Evolutionary conservation across 2,113 vertebrate species (phyloP).

Genomic region (Pterocles burchelli): DNA sequence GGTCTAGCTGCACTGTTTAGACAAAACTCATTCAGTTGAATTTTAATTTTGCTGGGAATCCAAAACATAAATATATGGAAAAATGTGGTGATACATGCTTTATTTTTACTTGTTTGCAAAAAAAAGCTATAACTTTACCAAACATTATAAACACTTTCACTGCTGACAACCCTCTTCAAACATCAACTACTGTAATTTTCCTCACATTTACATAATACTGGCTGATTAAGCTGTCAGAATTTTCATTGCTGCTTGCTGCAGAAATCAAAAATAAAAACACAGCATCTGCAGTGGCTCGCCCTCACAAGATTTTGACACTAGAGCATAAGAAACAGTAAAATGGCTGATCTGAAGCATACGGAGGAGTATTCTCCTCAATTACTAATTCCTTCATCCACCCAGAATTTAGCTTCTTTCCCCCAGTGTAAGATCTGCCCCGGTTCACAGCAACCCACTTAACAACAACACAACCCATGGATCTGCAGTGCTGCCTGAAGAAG

Average conservation of each 20-base stretch:
- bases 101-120: constrained; percentile 53
- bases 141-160: constrained; percentile 41
- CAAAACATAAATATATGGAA: background rate
- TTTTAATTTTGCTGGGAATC: background rate
- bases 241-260: constrained; percentile 26
- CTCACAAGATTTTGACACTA: background rate
- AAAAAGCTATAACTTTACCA: constrained; percentile 15
- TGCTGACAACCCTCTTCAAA: constrained; percentile 53
- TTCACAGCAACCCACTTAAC: background rate
- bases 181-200: constrained; percentile 52
- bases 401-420: background rate
- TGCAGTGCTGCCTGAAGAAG: background rate
- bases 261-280: constrained; percentile 40
- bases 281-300: background rate
- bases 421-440: background rate
- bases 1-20: background rate
- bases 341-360: background rate
- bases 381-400: background rate
- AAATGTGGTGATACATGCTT: background rate
- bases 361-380: background rate
- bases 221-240: constrained; percentile 45
- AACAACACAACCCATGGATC: background rate
- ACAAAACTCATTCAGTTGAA: background rate
- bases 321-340: background rate
- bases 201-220: constrained; percentile 53